These are phyloP conservation scores for Anthopleura xanthogrammica DNA, from an alignment of 92 coral and sea anemone genomes.

Conservation along the genomic window DNA sequence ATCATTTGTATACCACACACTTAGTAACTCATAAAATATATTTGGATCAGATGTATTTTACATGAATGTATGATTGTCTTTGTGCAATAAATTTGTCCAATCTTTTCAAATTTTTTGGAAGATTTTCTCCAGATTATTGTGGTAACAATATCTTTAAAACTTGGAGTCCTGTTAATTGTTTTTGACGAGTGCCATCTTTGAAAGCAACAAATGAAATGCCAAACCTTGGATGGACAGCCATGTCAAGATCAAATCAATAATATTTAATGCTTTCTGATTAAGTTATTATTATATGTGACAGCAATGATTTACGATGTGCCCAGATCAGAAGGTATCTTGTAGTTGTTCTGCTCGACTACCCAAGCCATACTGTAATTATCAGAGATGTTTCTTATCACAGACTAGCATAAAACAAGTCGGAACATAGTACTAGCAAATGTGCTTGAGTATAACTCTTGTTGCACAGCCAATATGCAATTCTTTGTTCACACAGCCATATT, in stretches of 20 bases:
- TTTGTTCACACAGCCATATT: no score
- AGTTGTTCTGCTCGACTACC: background rate
- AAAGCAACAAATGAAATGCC: background rate
- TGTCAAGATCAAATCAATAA: background rate
- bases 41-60: background rate
- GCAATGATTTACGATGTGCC: no score
- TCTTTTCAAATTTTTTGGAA: background rate
- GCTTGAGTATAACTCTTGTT: no score
- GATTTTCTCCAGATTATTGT: background rate
- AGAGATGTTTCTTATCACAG: no score
- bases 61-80: background rate
- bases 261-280: no score
- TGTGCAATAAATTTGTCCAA: conserved; percentile 1
- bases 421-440: no score
- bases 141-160: background rate
- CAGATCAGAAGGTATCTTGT: background rate
- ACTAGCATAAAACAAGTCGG: no score
- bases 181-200: background rate
- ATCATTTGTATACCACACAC: background rate
- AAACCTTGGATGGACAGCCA: background rate
- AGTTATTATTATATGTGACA: no score
- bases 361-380: background rate
- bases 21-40: background rate
- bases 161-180: background rate
- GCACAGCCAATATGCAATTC: no score